Conservation (phyloP, 2,797 vertebrate species). For the Margarornis squamiger region DNA sequence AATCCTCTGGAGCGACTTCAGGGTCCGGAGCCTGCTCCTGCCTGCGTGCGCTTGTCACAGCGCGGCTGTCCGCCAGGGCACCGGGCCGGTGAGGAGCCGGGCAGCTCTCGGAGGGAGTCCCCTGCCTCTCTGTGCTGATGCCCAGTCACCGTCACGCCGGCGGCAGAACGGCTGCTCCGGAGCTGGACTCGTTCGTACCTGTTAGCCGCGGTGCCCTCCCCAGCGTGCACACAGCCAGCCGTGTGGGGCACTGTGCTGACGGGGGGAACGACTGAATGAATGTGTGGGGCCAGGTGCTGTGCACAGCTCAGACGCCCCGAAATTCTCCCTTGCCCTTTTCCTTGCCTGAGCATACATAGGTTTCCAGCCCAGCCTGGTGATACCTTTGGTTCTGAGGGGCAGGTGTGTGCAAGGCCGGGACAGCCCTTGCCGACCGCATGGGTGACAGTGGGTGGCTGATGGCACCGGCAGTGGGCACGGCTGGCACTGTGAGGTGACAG, state of each 20-base stretch:
- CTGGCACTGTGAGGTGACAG: not conserved
- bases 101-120: not conserved
- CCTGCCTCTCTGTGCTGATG: not conserved
- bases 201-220: too few species aligned
- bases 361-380: not conserved
- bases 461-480: not conserved
- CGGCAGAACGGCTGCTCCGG: not conserved
- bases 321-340: not conserved
- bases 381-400: not conserved
- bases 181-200: not conserved
- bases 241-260: not conserved
- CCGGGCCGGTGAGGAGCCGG: not conserved
- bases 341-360: not conserved
- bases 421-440: not conserved
- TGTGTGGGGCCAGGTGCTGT: fast-evolving
- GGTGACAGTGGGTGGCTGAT: not conserved
- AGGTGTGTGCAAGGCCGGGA: not conserved
- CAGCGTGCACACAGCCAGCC: not conserved
- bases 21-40: conserved; percentile 12
- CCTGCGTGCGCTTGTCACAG: not conserved
- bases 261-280: fast-evolving
- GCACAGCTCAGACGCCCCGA: fast-evolving
- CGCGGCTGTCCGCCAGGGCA: not conserved
- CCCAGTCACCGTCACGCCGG: not conserved
- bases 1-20: not conserved